Evolutionary conservation across 2,888 invertebrate genomes (phyloP).

Genomic region (Xylophagus ater): DNA sequence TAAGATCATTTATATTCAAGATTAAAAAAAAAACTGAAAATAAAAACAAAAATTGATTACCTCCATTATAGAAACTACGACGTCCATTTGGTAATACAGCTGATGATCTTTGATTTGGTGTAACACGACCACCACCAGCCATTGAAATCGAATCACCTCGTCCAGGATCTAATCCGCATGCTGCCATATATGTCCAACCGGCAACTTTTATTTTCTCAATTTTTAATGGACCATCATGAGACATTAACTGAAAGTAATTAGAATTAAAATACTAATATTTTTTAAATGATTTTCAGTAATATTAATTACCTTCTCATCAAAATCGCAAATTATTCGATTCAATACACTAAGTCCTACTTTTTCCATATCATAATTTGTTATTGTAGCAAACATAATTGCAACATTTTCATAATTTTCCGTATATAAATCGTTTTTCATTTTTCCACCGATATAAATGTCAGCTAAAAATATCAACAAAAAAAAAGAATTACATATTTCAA

Average conservation of each 20-base stretch:
- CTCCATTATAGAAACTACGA: conserved; percentile 24
- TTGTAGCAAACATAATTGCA: conserved; percentile 92
- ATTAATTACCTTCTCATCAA: conserved; percentile 53
- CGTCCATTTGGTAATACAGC: conserved; percentile 29
- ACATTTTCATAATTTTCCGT: conserved; percentile 81
- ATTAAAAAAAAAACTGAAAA: too few species aligned
- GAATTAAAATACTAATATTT: background rate
- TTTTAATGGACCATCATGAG: conserved; percentile 45
- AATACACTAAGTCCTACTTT: conserved; percentile 58
- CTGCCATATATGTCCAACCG: conserved; percentile 96
- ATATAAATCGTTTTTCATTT: conserved; percentile 61
- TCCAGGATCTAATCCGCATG: conserved; percentile 75
- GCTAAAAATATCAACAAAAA: conserved; percentile 44
- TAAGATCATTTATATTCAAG: conserved; percentile 39
- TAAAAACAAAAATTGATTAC: too few species aligned
- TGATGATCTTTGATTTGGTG: conserved; percentile 21
- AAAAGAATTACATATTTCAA: background rate
- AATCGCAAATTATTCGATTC: conserved; percentile 86
- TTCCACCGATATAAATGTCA: conserved; percentile 64
- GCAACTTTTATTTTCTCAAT: conserved; percentile 96
- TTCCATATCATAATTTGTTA: conserved; percentile 67
- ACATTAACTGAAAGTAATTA: conserved; percentile 44
- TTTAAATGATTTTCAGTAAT: conserved; percentile 1
- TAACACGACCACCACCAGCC: conserved; percentile 22
- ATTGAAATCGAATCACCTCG: conserved; percentile 49